Base-by-base conservation (phyloP, 1,140 invertebrate genomes). In the Saxidomus purpurata region DNA sequence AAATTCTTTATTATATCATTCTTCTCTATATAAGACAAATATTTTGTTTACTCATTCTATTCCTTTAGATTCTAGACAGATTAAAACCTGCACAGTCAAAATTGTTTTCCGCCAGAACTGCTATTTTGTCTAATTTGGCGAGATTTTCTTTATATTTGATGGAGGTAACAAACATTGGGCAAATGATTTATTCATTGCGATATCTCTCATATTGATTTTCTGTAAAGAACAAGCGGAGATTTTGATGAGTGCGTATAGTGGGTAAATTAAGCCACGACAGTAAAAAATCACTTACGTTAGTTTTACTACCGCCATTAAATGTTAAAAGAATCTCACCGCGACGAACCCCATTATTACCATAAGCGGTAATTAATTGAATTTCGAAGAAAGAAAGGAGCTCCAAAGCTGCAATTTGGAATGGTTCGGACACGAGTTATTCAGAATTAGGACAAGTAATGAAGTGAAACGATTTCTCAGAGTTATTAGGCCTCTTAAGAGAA, bases 131-230 rank as follows among this genome's bases (percentile, higher is more conserved):
- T 79, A 79, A 79, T 79, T 79, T 79, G 76, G 76, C 25, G 76
- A 79, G 76, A 55, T 79, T 79, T 79, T 79, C 49, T 79, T 79
- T 34, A 52, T 31, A 79, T 79, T 55, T 52, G 76, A 49, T 79
- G 76, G 76, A 55, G 31, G 67, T 79, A 52, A 79, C 76, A 79
- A 79, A 79, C 76, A 79, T 52, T 22, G 43, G n/a, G 49, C 43
- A 79, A 79, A 79, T 79, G 76, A 79, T 79, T 79, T 79, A 79
- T 79, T 79, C 76, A 79, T 79, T 79, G 76, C 40, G 76, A 79
- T 79, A 79, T 47, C 76, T 52, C 76, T 49, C 17, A 9, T 79
- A 79, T 79, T 28, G 76, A 79, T 79, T 79, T 79, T 79, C 76
- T 38, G 6, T 79, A 74, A 79, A 79, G 76, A 79, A 55, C 34